Base-by-base conservation (phyloP, 2,113 vertebrate genomes). In the Chlorodrepanis virens region DNA sequence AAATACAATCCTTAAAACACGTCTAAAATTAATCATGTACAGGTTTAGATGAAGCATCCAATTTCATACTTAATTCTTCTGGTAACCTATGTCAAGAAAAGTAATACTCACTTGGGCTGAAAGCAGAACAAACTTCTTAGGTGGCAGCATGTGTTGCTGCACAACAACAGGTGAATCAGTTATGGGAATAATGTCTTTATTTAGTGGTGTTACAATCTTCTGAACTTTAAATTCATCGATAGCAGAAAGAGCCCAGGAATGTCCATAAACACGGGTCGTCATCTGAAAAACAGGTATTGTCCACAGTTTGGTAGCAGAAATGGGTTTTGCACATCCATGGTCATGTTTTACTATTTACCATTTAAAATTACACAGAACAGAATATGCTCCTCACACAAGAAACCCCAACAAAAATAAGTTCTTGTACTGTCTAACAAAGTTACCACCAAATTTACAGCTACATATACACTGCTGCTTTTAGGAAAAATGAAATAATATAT, bases 161-260 rank as follows among this genome's bases (percentile, higher is more conserved):
- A 99, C 99, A 52, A 99, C 99, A 88, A 99, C 98, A 15, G 99
- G 99, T 3, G 99, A 98, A 88, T 99, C 99, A 1, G 99, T 99
- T 94, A 99, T 94, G 9, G 99, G 99, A 96, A 99, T 98, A 35
- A 97, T 87, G 6, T 99, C 99, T 92, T 98, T 99, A 95, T 99
- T 99, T 74, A 99, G 97, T 0, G 98, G 98, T n/a, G 98, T 99
- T 27, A 98, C 96, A 63, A 99, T 98, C 97, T 98, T 99, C 70
- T 97, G 97, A 40, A 98, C 94, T 91, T 97, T 98, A 49, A 97
- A 96, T 27, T 99, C 99, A 87, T 98, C 98, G 2, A 99, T 97
- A 53, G 98, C 98, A 96, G 98, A 99, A 80, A 99, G 98, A 87
- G 99, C 99, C 99, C 99, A 99, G 3, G 99, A 98, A 97, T 99